Evolutionary conservation across 2,797 vertebrate species (phyloP), one percentile per base, ranked within the genome.

Genomic region (Urophycis tenuis): DNA sequence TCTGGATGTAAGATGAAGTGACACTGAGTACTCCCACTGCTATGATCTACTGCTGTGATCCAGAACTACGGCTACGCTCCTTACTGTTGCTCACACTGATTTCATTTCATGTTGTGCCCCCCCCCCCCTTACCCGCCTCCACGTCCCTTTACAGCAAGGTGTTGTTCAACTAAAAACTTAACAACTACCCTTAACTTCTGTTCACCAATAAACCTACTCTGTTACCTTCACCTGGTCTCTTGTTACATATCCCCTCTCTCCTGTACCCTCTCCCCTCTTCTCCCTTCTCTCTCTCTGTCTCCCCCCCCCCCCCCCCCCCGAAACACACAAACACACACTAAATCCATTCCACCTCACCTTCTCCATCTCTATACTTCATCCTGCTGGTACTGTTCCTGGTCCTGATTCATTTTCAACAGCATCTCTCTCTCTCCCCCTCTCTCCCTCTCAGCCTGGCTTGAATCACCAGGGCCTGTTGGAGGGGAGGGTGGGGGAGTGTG

Each of bases 361-460:
- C 35, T 36, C 71, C 12, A 7, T 60, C 41, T 33, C 36, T 11
- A 30, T n/a, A 14, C 31, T 1, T 36, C 49, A 17, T 36, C 1
- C n/a, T 32, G 1, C 33, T 76, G 14, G 6, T 29, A 25, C 39
- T 11, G n/a, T n/a, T n/a, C n/a, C n/a, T n/a, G 78, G 80, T 83
- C 83, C 83, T 86, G 72, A 87, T 88, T 90, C 88, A 81, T 83
- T 81, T 53, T 70, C 72, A 74, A 83, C 84, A 82, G 69, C 79
- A 78, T 41, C 35, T 39, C 74, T 80, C 82, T 77, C 75, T 82
- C 80, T 90, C 82, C 80, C 85, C 83, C 86, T 84, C 90, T 91
- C 90, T 87, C 88, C 87, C 88, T 87, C 92, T 92, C 90, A 74
- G 84, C 85, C 88, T 91, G 92, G 89, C 91, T 94, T 92, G 90